Evolutionary conservation across 2,113 vertebrate genomes (phyloP), one percentile per base, ranked within the genome.

Genomic region (Lepidothrix coronata): DNA sequence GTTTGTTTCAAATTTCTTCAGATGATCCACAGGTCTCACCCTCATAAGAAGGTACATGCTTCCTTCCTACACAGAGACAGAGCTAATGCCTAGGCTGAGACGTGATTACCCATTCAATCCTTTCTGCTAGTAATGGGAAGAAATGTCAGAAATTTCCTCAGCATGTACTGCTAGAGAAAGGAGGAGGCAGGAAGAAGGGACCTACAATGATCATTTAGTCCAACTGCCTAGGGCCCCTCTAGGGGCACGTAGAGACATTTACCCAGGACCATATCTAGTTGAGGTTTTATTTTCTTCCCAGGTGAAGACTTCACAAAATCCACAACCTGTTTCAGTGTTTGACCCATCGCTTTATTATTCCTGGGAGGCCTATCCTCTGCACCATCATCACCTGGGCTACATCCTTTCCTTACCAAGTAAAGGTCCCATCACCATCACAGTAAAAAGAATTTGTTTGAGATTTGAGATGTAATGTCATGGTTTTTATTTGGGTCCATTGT

Each of bases 171-270:
- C 35, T 57, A 43, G 8, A 43, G 22, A 74, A 75, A 75, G 4
- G 17, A 75, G 35, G 41, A 44, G 13, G 54, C 13, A 62, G 31
- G 19, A 57, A 22, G 35, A 35, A 62, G 51, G 31, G 55, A 19
- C 28, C 20, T 51, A n/a, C 28, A 31, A 1, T 5, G 25, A 23
- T 25, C 46, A 37, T 33, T 0, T 0, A 55, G 46, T 44, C 16
- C 25, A 46, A 8, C 8, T 3, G 19, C 7, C 19, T 19, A 59
- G 12, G 20, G 12, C 23, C 17, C 33, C 25, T 28, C 21, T 31
- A 57, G 28, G 37, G 49, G 5, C n/a, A 79, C 3, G 21, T 10
- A 49, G 4, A 54, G 20, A 23, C 48, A 11, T 35, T 27, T 63
- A 7, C 18, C 76, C 28, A n/a, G 15, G 20, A 65, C 15, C 0